phyloP scores from a whole-genome alignment of 2,797 vertebrate species.

The Alauda arvensis region DNA sequence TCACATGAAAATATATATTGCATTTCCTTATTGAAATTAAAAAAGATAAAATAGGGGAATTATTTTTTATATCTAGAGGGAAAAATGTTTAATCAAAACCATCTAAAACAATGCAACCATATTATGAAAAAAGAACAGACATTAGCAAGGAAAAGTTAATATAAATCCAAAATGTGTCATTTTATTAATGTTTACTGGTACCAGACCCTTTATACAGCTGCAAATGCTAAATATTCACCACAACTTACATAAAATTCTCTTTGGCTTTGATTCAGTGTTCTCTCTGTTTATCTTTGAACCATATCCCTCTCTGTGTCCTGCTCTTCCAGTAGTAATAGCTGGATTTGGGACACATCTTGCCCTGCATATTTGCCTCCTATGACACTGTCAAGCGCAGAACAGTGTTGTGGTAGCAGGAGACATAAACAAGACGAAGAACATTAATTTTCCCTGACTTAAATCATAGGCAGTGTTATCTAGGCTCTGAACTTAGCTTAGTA shows the following conservation, averaged over 20 bases:
- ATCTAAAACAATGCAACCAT: not conserved
- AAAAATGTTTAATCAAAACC: not conserved
- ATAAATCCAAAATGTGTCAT: not conserved
- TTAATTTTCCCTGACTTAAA: constrained; percentile 38
- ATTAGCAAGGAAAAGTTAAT: not conserved
- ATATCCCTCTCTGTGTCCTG: not conserved
- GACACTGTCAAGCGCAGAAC: constrained; percentile 58
- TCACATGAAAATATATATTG: not conserved
- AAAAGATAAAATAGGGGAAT: not conserved
- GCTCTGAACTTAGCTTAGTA: constrained; percentile 21
- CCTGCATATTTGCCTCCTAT: constrained; percentile 41
- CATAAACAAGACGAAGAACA: constrained; percentile 65
- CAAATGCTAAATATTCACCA: not conserved
- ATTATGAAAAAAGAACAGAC: not conserved
- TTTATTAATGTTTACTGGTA: not conserved
- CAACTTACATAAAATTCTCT: not conserved
- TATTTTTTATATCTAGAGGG: not conserved
- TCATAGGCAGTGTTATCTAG: constrained; percentile 16
- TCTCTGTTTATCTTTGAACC: not conserved
- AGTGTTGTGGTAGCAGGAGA: constrained; percentile 47
- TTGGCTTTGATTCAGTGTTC: not conserved
- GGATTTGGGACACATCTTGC: constrained; percentile 44
- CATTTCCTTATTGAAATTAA: not conserved
- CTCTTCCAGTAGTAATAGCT: not conserved
- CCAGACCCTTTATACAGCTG: not conserved